phyloP scores from a whole-genome alignment of 2,797 vertebrate species.

The Gouania willdenowi region DNA sequence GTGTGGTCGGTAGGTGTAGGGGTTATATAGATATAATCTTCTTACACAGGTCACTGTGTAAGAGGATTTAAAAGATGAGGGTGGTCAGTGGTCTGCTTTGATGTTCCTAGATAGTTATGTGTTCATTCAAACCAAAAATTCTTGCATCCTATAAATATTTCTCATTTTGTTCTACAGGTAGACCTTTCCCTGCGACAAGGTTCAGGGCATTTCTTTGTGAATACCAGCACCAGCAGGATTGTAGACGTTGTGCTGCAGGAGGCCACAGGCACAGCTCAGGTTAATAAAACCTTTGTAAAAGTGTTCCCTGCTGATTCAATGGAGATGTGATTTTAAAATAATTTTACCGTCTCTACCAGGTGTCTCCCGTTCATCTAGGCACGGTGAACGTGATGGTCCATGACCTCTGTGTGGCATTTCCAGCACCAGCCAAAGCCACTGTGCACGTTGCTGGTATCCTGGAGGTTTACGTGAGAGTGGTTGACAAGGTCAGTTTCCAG shows the following conservation, averaged over 20 bases:
- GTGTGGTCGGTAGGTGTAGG: constrained; percentile 5
- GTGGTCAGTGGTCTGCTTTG: constrained; percentile 16
- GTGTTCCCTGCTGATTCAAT: not conserved
- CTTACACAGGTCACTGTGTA: constrained; percentile 39
- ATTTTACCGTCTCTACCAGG: constrained; percentile 63
- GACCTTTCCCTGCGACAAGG: constrained; percentile 83
- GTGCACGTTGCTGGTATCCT: constrained; percentile 88
- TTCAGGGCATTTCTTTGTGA: constrained; percentile 93
- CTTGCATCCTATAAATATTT: no score
- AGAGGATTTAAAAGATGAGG: constrained; percentile 30
- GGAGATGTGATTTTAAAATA: not conserved
- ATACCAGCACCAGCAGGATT: constrained; percentile 77
- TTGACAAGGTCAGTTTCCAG: constrained; percentile 89
- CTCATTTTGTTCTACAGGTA: constrained; percentile 65
- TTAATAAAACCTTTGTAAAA: constrained; percentile 55
- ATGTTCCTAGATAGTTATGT: constrained; percentile 3
- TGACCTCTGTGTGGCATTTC: constrained; percentile 80
- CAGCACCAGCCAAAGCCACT: constrained; percentile 69
- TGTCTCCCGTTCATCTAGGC: constrained; percentile 79
- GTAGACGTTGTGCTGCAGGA: constrained; percentile 80
- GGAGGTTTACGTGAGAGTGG: constrained; percentile 87
- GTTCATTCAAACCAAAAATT: constrained; percentile 1
- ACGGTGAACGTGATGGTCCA: constrained; percentile 84
- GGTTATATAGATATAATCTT: constrained; percentile 38
- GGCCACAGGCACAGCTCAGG: constrained; percentile 73